Evolutionary conservation across 2,113 vertebrate species (phyloP).

Genomic region (Aramus guarauna): DNA sequence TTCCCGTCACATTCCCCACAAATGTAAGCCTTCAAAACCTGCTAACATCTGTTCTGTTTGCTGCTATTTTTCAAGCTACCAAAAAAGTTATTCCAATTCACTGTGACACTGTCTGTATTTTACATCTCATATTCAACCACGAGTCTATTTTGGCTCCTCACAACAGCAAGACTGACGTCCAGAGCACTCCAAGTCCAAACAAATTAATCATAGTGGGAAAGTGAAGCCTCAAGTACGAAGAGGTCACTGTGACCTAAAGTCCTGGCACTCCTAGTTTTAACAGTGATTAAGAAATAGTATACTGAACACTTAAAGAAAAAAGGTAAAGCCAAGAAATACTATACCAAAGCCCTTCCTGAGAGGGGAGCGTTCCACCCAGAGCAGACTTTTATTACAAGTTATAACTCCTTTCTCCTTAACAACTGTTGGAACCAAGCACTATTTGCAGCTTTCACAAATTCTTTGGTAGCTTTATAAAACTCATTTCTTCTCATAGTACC

Average conservation of each 20-base stretch:
- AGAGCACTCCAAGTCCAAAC: not conserved
- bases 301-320: not conserved
- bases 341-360: not conserved
- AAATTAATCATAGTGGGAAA: not conserved
- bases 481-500: constrained; percentile 63
- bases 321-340: not conserved
- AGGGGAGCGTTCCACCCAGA: not conserved
- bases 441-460: not conserved
- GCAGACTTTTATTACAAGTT: not conserved
- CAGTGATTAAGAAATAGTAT: not conserved
- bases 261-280: not conserved
- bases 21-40: not conserved
- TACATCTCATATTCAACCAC: not conserved
- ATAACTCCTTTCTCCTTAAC: not conserved
- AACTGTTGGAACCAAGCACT: not conserved
- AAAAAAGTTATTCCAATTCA: not conserved
- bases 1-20: not conserved
- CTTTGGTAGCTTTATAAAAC: not conserved
- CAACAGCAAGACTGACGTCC: not conserved
- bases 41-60: not conserved
- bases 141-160: not conserved
- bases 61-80: not conserved
- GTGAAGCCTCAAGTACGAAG: not conserved
- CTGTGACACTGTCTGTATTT: too few relatives aligned
- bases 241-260: not conserved